These are phyloP conservation scores for Crotophaga sulcirostris DNA, from an alignment of 2,113 vertebrate genomes.

Conservation along the genomic window DNA sequence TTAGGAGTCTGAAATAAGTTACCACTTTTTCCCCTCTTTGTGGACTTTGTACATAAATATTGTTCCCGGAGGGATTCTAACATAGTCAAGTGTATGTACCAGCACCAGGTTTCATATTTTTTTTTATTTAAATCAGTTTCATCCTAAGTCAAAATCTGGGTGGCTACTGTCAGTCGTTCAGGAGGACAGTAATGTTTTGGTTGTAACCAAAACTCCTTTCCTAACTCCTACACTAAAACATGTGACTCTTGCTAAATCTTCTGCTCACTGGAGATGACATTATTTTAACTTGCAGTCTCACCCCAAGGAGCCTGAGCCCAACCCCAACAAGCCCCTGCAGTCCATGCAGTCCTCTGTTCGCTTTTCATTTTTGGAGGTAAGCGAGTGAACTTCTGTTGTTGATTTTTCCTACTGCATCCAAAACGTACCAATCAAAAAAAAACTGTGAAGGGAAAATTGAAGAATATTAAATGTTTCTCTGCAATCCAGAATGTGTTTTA, in stretches of 20 bases:
- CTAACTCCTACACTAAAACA: slow-evolving; percentile 17
- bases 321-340: slow-evolving; percentile 99
- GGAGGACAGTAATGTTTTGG: slow-evolving; percentile 6
- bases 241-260: slow-evolving; percentile 59
- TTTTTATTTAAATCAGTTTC: slow-evolving; percentile 35
- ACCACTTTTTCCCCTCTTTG: neutral
- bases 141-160: neutral
- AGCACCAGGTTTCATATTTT: slow-evolving; percentile 10
- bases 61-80: neutral
- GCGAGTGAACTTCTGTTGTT: slow-evolving; percentile 71
- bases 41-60: neutral
- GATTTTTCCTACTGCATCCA: slow-evolving; percentile 41
- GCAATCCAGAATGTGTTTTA: neutral
- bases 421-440: neutral
- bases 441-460: neutral
- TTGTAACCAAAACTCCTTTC: neutral
- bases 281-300: slow-evolving; percentile 99
- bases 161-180: neutral
- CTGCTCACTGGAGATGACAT: slow-evolving; percentile 80
- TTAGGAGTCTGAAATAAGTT: neutral
- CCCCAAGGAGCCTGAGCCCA: slow-evolving; percentile 98
- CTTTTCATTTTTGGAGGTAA: slow-evolving; percentile 99
- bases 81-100: neutral
- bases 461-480: neutral
- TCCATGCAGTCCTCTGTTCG: slow-evolving; percentile 97